A percentile compares a stretch with the other conserved stretches of the same genome.
These are phyloP conservation scores for Argyresthia goedartella DNA, from an alignment of 2,888 invertebrate species.

Conservation along the genomic window DNA sequence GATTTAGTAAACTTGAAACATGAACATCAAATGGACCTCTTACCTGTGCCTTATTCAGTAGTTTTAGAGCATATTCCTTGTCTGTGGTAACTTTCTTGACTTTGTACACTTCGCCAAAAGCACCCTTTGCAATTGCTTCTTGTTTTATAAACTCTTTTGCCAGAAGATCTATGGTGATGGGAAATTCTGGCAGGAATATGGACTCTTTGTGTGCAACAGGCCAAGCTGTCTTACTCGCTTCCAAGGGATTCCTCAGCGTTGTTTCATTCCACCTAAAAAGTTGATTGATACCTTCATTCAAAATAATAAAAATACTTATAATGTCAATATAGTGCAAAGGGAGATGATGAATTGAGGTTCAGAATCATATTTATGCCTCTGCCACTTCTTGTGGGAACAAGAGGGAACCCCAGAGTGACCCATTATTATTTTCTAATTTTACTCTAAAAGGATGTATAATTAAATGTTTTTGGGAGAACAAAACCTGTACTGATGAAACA, in stretches of 20 bases:
- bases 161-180: slow-evolving; percentile 72
- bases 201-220: slow-evolving; percentile 86
- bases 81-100: slow-evolving; percentile 76
- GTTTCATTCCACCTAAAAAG: slow-evolving; percentile 76
- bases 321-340: too few species aligned
- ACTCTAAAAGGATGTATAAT: too few species aligned
- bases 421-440: too few species aligned
- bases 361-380: too few species aligned
- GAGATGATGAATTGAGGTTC: too few species aligned
- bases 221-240: slow-evolving; percentile 81
- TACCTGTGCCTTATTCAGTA: slow-evolving; percentile 83
- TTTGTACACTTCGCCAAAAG: slow-evolving; percentile 91
- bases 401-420: too few species aligned
- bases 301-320: too few species aligned
- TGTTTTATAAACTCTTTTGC: slow-evolving; percentile 75
- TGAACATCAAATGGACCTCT: too few species aligned
- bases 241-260: slow-evolving; percentile 70
- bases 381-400: too few species aligned
- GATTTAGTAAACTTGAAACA: too few species aligned
- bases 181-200: slow-evolving; percentile 91
- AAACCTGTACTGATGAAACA: too few species aligned
- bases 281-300: not conserved
- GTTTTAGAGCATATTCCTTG: slow-evolving; percentile 87
- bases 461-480: too few species aligned
- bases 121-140: slow-evolving; percentile 86